phyloP scores from a whole-genome alignment of 1,140 invertebrate genomes.

The Argopecten irradians region DNA sequence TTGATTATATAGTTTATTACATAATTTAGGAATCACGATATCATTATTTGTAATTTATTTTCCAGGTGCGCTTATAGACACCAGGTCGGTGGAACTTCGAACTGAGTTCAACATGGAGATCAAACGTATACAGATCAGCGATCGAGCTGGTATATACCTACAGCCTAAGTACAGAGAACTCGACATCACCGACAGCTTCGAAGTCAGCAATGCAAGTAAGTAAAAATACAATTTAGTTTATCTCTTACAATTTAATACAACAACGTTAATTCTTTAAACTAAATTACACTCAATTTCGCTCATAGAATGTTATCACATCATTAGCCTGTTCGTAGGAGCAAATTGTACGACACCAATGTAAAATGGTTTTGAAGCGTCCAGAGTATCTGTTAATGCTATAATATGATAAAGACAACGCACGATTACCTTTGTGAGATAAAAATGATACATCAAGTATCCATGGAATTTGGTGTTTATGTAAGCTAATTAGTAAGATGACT shows the following conservation, averaged over 20 bases:
- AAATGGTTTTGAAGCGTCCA: no score
- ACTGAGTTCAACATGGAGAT: background rate
- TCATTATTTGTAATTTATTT: no score
- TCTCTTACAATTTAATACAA: no score
- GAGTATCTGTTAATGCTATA: no score
- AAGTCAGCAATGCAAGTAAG: conserved; percentile 64
- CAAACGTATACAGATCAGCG: background rate
- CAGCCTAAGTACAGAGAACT: conserved; percentile 28
- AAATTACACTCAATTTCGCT: background rate
- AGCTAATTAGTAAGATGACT: no score
- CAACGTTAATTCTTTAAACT: background rate
- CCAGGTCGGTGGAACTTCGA: background rate
- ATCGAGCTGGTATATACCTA: background rate
- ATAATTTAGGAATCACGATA: no score
- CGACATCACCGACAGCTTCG: conserved; percentile 62
- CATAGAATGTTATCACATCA: background rate
- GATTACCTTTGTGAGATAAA: no score
- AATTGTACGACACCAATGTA: background rate
- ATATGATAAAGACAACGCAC: no score
- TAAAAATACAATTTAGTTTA: background rate
- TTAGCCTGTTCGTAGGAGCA: background rate
- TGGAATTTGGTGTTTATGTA: no score
- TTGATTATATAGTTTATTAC: no score
- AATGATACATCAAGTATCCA: no score
- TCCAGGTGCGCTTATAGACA: background rate